phyloP scores from a whole-genome alignment of 2,888 invertebrate species.

The Teleiodes luculella region DNA sequence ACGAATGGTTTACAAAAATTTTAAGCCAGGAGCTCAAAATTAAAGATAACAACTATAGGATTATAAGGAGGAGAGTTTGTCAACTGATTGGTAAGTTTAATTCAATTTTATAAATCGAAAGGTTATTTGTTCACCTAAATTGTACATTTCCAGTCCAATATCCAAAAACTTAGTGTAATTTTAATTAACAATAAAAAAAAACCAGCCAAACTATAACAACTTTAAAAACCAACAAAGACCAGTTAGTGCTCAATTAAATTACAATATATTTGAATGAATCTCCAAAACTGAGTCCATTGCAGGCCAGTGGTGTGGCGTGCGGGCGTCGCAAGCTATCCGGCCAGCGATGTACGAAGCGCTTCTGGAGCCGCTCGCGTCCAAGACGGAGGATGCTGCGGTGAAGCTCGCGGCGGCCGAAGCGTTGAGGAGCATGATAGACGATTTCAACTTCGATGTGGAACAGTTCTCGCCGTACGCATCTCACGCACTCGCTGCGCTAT shows the following conservation, averaged over 20 bases:
- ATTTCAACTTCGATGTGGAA: conserved; percentile 93
- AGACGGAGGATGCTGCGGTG: conserved; percentile 91
- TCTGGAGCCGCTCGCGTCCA: conserved; percentile 81
- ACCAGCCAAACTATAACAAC: no score
- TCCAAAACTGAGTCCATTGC: no score
- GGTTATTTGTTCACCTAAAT: no score
- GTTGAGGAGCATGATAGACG: conserved; percentile 90
- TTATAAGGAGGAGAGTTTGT: conserved; percentile 90
- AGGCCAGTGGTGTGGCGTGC: conserved; percentile 88
- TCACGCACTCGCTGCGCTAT: conserved; percentile 87
- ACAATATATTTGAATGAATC: no score
- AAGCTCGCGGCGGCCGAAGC: conserved; percentile 92
- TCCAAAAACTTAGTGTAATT: no score
- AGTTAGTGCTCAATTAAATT: no score
- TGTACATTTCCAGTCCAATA: no score
- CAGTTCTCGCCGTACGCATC: conserved; percentile 92
- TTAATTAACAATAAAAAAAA: no score
- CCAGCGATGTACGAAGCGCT: conserved; percentile 89
- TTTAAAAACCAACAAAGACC: no score
- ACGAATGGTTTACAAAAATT: conserved; percentile 92
- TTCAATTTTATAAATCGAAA: no score
- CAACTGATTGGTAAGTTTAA: conserved; percentile 84
- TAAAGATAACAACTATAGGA: conserved; percentile 89
- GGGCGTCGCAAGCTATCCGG: conserved; percentile 86
- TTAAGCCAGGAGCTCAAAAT: conserved; percentile 89